Percentiles rank a stretch among this genome's conserved stretches.
phyloP scores from a whole-genome alignment of 2,113 vertebrate species.

The Mobula birostris region DNA sequence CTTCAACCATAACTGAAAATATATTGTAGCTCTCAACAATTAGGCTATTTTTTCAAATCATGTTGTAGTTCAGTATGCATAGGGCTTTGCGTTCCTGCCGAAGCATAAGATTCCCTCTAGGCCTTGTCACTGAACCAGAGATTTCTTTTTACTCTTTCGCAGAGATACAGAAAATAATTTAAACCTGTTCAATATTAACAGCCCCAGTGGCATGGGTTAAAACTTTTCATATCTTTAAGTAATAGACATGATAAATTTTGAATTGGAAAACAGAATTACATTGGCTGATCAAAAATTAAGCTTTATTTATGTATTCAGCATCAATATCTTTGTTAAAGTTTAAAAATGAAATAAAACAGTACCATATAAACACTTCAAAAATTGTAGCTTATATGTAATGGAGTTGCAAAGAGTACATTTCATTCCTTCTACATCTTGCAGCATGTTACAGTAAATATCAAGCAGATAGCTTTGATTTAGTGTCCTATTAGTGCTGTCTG shows the following conservation, averaged over 20 bases:
- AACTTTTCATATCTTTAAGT: background rate
- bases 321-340: background rate
- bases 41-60: background rate
- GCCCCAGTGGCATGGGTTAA: background rate
- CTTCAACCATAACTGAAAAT: background rate
- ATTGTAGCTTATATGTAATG: background rate
- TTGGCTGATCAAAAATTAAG: background rate
- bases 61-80: background rate
- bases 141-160: background rate
- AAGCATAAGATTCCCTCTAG: no score
- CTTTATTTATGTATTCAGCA: background rate
- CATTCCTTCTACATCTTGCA: background rate
- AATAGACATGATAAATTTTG: background rate
- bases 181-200: background rate
- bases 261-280: background rate
- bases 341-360: background rate
- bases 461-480: background rate
- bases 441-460: background rate
- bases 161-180: background rate
- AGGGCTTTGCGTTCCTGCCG: background rate
- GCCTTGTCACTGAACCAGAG: background rate
- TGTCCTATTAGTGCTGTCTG: constrained; percentile 39
- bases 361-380: background rate
- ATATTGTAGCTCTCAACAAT: background rate
- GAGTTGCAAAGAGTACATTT: constrained; percentile 24